These are phyloP conservation scores for Papilio helenus DNA, from an alignment of 1,140 invertebrate species.

Conservation along the genomic window DNA sequence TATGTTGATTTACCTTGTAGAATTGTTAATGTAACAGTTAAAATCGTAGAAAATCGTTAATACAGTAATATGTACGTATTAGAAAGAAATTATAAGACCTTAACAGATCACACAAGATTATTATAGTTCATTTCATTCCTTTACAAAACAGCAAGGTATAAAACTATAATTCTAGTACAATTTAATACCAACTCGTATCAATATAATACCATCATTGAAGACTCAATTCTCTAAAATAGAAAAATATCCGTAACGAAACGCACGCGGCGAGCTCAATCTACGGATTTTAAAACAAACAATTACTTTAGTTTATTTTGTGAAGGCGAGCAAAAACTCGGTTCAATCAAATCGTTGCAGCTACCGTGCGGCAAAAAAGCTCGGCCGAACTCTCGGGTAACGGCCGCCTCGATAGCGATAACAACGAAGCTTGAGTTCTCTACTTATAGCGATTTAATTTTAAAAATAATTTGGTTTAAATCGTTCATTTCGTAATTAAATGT, in stretches of 20 bases:
- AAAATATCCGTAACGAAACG: conserved; percentile 76
- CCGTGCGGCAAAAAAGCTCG: conserved; percentile 70
- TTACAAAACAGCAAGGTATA: too few relatives aligned
- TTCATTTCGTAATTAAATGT: not conserved
- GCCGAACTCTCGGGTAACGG: conserved; percentile 58
- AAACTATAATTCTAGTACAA: not conserved
- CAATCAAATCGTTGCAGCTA: conserved; percentile 77
- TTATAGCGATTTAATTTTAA: conserved; percentile 44
- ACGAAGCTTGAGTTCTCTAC: conserved; percentile 46
- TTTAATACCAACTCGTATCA: not conserved
- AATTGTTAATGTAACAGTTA: too few relatives aligned
- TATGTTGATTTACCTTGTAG: too few relatives aligned
- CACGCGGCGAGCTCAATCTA: conserved; percentile 71
- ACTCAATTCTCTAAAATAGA: conserved; percentile 73
- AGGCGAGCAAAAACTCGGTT: conserved; percentile 70
- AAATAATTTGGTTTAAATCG: not conserved
- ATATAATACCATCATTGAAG: conserved; percentile 59
- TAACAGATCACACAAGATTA: too few relatives aligned
- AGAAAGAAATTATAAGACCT: too few relatives aligned
- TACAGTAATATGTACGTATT: too few relatives aligned
- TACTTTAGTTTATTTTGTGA: conserved; percentile 78
- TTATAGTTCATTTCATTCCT: too few relatives aligned
- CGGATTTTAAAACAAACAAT: conserved; percentile 81
- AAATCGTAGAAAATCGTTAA: too few relatives aligned
- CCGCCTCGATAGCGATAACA: conserved; percentile 58